A percentile compares a stretch with the other conserved stretches of the same genome.
These are phyloP conservation scores for Meloidogyne chitwoodi DNA, from an alignment of 1,140 invertebrate species.

Conservation along the genomic window DNA sequence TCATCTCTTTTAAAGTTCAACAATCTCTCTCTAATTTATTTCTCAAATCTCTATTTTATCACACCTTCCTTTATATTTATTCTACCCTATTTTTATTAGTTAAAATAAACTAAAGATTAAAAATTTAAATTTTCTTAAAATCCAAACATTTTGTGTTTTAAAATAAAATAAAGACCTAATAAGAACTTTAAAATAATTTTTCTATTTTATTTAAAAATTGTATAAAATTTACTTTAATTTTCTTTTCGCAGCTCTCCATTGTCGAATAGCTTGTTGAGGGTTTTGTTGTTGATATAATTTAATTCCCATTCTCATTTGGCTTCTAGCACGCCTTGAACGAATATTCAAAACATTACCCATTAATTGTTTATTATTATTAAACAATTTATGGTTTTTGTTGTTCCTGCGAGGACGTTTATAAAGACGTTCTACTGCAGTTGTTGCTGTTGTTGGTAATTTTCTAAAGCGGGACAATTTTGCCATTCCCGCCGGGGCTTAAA, in stretches of 20 bases:
- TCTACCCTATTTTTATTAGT: no score
- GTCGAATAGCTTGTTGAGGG: constrained; percentile 54
- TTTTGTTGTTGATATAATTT: constrained; percentile 57
- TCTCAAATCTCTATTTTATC: neutral
- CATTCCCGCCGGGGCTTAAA: neutral
- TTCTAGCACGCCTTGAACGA: constrained; percentile 41
- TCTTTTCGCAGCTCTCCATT: constrained; percentile 48
- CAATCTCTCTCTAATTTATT: no score
- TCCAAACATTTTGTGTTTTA: no score
- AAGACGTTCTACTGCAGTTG: neutral
- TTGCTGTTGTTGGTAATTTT: neutral
- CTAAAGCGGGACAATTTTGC: neutral
- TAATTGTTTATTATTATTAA: neutral
- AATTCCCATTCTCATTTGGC: constrained; percentile 55
- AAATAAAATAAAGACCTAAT: no score
- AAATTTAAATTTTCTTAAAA: no score
- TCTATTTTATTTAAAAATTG: neutral
- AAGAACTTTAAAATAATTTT: no score
- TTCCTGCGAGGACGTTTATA: neutral
- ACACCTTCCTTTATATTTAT: no score
- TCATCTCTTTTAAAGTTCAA: no score
- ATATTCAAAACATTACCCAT: constrained; percentile 31
- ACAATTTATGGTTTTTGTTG: neutral
- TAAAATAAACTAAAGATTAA: no score
- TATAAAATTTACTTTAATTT: constrained; percentile 36